phyloP scores from a whole-genome alignment of 1,140 invertebrate genomes.

The Euwallacea fornicatus region DNA sequence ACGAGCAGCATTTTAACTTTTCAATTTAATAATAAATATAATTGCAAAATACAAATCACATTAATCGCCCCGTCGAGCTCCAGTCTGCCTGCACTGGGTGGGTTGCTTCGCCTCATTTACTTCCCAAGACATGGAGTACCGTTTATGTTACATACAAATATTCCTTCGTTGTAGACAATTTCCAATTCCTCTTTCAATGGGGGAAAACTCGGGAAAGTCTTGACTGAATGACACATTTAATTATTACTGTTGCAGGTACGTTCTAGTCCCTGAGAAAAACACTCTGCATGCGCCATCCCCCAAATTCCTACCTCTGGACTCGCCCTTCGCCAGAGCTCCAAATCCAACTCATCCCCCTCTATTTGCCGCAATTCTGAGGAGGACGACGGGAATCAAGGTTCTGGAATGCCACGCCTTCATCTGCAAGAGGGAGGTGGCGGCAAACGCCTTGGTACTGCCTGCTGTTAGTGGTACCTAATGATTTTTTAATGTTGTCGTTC shows the following conservation, averaged over 20 bases:
- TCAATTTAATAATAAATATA: too few relatives aligned
- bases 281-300: conserved; percentile 61
- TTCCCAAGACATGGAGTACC: too few relatives aligned
- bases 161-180: too few relatives aligned
- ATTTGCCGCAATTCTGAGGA: conserved; percentile 92
- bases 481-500: conserved; percentile 10
- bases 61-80: too few relatives aligned
- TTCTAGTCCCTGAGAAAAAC: conserved; percentile 61
- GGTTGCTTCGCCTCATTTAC: too few relatives aligned
- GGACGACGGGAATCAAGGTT: conserved; percentile 97
- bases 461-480: not conserved
- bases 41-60: too few relatives aligned
- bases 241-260: conserved; percentile 51
- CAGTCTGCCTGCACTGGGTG: too few relatives aligned
- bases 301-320: conserved; percentile 94
- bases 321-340: conserved; percentile 88
- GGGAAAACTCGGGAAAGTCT: too few relatives aligned
- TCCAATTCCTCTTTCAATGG: too few relatives aligned
- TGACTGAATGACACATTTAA: too few relatives aligned
- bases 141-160: too few relatives aligned
- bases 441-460: conserved; percentile 72
- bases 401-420: conserved; percentile 99
- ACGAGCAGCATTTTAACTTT: too few relatives aligned
- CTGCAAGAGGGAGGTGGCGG: conserved; percentile 92
- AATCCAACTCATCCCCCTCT: conserved; percentile 89